Conservation (phyloP, 1,140 invertebrate genomes). For the Cotesia vestalis region DNA sequence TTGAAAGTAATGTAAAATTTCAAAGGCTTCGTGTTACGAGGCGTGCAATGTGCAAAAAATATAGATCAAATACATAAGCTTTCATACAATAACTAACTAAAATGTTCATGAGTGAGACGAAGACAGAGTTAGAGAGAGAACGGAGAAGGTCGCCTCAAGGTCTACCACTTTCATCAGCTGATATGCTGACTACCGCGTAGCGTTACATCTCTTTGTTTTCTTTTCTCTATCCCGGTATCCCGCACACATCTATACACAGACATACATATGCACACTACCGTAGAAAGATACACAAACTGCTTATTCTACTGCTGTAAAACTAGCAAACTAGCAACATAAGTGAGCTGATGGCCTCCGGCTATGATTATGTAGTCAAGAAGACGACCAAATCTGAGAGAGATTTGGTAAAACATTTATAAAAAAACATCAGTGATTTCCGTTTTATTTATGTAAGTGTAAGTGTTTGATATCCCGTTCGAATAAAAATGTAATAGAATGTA, state of each 20-base stretch:
- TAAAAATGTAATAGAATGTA: background rate
- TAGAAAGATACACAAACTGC: too few species aligned
- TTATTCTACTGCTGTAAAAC: too few species aligned
- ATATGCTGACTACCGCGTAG: conserved; percentile 17
- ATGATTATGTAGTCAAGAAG: conserved; percentile 16
- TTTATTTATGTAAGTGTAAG: background rate
- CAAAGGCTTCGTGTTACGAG: background rate
- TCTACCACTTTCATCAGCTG: conserved; percentile 44
- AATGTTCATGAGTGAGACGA: background rate
- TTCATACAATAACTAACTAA: background rate
- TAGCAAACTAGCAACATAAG: too few species aligned
- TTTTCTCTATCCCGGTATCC: background rate
- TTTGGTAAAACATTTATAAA: background rate
- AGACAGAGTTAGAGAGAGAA: background rate
- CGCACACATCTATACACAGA: background rate
- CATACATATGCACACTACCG: too few species aligned
- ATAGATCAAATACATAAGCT: too few species aligned
- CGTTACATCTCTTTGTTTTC: background rate
- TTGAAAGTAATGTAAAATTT: background rate
- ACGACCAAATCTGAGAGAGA: background rate
- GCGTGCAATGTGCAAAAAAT: background rate
- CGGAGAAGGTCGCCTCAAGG: conserved; percentile 42
- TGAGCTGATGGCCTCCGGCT: background rate
- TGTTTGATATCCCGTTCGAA: background rate
- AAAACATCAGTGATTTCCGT: conserved; percentile 3